Percentiles rank a stretch among this genome's conserved stretches.
Evolutionary conservation across 2,113 vertebrate species (phyloP).

Genomic region (Brachionichthys hirsutus): DNA sequence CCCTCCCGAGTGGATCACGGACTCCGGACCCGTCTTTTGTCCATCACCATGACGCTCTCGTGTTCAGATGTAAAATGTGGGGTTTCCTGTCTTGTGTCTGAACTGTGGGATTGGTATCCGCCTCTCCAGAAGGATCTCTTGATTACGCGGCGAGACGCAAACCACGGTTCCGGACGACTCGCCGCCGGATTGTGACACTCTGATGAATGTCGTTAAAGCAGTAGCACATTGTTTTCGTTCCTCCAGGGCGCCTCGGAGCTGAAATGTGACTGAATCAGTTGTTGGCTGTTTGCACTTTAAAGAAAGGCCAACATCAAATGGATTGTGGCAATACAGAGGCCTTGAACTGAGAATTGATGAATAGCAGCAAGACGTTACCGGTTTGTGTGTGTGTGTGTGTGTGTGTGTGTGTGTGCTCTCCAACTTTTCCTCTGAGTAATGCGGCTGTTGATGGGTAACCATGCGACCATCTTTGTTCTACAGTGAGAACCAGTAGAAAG

Average conservation of each 20-base stretch:
- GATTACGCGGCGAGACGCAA: conserved; percentile 4
- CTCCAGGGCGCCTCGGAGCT: conserved; percentile 32
- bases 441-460: conserved; percentile 35
- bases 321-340: conserved; percentile 90
- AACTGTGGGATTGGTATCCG: conserved; percentile 20
- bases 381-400: conserved; percentile 34
- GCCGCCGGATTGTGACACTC: conserved; percentile 55
- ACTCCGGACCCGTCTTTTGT: no score
- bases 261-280: conserved; percentile 60
- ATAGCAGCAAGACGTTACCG: conserved; percentile 61
- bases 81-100: conserved; percentile 26
- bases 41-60: conserved; percentile 22
- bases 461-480: conserved; percentile 51
- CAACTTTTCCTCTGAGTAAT: conserved; percentile 28
- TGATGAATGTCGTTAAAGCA: conserved; percentile 68
- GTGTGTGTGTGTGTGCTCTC: conserved; percentile 26
- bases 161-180: conserved; percentile 24
- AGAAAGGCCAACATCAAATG: conserved; percentile 80
- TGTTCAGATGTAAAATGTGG: conserved; percentile 31
- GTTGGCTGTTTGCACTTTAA: conserved; percentile 92
- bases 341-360: conserved; percentile 73
- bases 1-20: no score
- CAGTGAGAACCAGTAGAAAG: conserved; percentile 64
- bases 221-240: conserved; percentile 55
- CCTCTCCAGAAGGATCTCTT: conserved; percentile 43